Conservation (phyloP, 2,113 vertebrate species). For the Columba livia region DNA sequence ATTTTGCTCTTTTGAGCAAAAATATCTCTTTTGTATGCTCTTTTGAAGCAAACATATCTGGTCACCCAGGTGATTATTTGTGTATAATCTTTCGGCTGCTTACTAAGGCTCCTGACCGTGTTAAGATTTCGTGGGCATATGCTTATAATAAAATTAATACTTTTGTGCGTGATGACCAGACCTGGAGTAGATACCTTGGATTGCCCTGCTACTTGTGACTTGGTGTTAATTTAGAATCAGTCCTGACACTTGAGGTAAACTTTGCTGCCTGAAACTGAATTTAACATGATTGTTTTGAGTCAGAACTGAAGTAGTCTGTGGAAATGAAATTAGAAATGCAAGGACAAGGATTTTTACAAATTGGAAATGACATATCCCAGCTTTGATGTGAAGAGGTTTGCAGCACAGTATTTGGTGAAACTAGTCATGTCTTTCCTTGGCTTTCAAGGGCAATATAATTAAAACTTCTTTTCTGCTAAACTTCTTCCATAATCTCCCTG, state of each 20-base stretch:
- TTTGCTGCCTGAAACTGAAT: background rate
- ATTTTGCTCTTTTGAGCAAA: background rate
- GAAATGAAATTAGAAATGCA: background rate
- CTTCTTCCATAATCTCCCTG: slow-evolving; percentile 11
- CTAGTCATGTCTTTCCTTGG: background rate
- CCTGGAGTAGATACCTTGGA: background rate
- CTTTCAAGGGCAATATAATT: slow-evolving; percentile 10
- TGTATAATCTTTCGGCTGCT: background rate
- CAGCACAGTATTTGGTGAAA: background rate
- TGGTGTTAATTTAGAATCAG: background rate
- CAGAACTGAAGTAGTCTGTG: background rate
- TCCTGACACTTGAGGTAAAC: background rate
- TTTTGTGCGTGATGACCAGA: background rate
- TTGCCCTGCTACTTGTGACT: background rate
- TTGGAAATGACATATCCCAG: background rate
- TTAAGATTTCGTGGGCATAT: background rate
- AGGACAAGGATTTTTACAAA: background rate
- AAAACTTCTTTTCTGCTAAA: background rate
- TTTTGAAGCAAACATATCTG: background rate
- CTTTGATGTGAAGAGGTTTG: background rate
- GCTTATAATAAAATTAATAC: background rate
- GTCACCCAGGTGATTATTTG: background rate
- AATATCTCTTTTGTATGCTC: background rate
- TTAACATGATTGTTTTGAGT: background rate
- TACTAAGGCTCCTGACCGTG: background rate